A percentile compares a stretch with the other conserved stretches of the same genome.
Conservation (phyloP, 2,113 vertebrate species). For the Eublepharis macularius region DNA sequence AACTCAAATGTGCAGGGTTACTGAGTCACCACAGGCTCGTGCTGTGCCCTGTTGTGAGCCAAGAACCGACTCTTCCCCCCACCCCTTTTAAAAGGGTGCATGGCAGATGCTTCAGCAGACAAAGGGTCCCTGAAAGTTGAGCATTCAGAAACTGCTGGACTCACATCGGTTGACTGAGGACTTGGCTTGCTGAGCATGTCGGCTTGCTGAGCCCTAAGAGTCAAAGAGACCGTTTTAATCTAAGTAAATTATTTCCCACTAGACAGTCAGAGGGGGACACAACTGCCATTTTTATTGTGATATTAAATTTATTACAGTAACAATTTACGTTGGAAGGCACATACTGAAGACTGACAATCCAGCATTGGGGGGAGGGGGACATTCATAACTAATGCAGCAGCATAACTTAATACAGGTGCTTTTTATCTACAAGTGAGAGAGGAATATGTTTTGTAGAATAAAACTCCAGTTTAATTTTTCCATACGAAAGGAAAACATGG, state of each 20-base stretch:
- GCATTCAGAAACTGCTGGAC: not conserved
- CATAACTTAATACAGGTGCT: constrained; percentile 69
- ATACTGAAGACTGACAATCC: constrained; percentile 69
- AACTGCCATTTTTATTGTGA: constrained; percentile 54
- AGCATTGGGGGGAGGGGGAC: constrained; percentile 63
- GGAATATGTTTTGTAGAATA: constrained; percentile 68
- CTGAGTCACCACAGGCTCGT: not conserved
- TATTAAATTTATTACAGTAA: constrained; percentile 74
- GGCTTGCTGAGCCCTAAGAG: too few relatives aligned
- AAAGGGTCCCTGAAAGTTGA: not conserved
- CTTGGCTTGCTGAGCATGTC: too few relatives aligned
- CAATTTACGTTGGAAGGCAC: constrained; percentile 75
- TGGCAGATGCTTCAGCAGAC: too few relatives aligned
- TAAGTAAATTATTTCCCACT: constrained; percentile 23
- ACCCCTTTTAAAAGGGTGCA: too few relatives aligned
- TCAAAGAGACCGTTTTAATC: too few relatives aligned
- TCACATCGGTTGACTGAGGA: too few relatives aligned
- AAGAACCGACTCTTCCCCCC: not conserved
- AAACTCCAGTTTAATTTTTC: constrained; percentile 63
- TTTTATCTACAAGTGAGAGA: constrained; percentile 59
- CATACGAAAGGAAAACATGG: constrained; percentile 55
- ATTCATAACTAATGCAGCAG: constrained; percentile 69
- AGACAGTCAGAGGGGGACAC: constrained; percentile 20
- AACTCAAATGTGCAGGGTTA: too few relatives aligned
- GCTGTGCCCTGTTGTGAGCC: not conserved